A percentile compares a stretch with the other conserved stretches of the same genome.
Conservation (phyloP, 2,797 vertebrate genomes). For the Myiothlypis chrysogaster region DNA sequence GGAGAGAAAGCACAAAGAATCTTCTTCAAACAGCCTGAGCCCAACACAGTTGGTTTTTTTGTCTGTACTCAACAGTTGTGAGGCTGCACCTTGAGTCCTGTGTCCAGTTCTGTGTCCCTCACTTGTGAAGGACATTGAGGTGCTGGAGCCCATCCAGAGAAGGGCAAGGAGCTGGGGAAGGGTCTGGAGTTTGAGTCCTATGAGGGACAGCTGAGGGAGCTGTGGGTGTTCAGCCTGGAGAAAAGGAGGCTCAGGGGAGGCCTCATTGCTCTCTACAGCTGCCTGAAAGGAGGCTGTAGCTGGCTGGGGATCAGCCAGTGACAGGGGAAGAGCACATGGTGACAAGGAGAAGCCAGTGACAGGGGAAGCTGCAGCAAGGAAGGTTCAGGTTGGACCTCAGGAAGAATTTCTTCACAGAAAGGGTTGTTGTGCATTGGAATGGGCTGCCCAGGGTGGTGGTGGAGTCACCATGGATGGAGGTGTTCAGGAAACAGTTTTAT, state of each 20-base stretch:
- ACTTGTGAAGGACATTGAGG: neutral
- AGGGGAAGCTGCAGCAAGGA: neutral
- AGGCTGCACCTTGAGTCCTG: neutral
- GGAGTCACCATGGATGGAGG: neutral
- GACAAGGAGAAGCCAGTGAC: too few species aligned
- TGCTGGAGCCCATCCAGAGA: neutral
- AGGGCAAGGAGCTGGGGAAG: neutral
- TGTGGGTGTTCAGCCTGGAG: neutral
- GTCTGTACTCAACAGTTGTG: neutral
- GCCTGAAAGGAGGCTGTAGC: neutral
- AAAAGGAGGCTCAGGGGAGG: neutral
- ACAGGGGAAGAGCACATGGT: neutral
- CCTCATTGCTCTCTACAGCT: rapidly evolving
- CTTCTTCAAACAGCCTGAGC: neutral
- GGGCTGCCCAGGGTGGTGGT: neutral
- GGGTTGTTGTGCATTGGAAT: neutral
- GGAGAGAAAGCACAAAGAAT: neutral
- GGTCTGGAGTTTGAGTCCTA: rapidly evolving
- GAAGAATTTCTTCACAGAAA: neutral
- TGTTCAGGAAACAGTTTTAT: neutral
- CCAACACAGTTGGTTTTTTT: neutral
- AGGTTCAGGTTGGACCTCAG: neutral
- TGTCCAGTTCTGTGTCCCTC: neutral
- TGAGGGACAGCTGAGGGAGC: neutral
- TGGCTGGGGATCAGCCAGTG: rapidly evolving